Conservation (phyloP, 2,113 vertebrate species). For the Thymallus thymallus region DNA sequence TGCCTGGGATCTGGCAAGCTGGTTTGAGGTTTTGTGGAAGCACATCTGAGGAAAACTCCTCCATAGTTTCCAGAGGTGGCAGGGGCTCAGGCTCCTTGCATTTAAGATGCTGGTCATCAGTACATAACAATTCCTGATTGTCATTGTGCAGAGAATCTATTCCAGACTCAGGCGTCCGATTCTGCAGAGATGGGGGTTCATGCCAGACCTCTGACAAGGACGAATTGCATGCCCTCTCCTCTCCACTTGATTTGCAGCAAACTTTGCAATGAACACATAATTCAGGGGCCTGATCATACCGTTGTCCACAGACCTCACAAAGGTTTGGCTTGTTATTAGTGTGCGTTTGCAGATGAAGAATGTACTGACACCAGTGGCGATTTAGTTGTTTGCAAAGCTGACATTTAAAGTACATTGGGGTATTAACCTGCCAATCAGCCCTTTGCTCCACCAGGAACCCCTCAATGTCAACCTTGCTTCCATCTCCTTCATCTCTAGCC, state of each 20-base stretch:
- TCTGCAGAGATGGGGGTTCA: not conserved
- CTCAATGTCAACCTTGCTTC: not conserved
- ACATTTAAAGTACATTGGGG: constrained; percentile 58
- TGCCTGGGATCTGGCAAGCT: not conserved
- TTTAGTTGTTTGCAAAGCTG: constrained; percentile 68
- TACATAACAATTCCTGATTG: not conserved
- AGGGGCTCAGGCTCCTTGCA: not conserved
- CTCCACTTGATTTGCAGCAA: constrained; percentile 60
- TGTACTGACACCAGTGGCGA: constrained; percentile 66
- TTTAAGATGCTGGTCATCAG: not conserved
- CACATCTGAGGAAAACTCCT: not conserved
- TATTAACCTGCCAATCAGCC: constrained; percentile 36
- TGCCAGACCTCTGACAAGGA: constrained; percentile 29
- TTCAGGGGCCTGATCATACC: constrained; percentile 70
- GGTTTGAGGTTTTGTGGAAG: not conserved
- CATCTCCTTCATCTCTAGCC: not conserved
- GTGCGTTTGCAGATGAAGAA: constrained; percentile 72
- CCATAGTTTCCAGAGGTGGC: not conserved
- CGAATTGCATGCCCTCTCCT: constrained; percentile 27
- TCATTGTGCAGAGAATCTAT: not conserved
- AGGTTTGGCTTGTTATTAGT: constrained; percentile 65
- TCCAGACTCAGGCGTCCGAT: not conserved
- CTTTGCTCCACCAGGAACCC: constrained; percentile 34
- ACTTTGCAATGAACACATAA: constrained; percentile 66
- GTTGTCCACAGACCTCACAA: constrained; percentile 72